Base-by-base conservation (phyloP, 2,113 vertebrate genomes). In the Catharus fuscescens region DNA sequence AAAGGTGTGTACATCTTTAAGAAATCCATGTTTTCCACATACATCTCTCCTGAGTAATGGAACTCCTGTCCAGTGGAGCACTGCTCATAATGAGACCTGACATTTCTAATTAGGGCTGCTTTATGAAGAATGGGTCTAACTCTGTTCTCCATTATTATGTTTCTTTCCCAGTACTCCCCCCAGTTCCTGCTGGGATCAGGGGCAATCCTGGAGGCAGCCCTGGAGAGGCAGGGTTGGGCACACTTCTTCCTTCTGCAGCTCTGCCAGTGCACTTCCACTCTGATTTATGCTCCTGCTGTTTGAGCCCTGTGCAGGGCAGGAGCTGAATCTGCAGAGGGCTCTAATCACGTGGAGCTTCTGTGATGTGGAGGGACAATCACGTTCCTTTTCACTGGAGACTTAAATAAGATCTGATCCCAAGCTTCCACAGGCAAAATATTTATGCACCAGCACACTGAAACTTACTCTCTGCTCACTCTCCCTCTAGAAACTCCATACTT, bases 251-350 rank as follows among this genome's bases (percentile, higher is more conserved):
- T 13, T 6, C 31, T 57, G 40, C 50, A 90, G 52, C 80, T 66
- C 24, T 87, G 81, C 74, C 76, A 60, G 44, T 9, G 32, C 48
- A 28, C 42, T 94, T 95, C 92, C 78, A 3, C 48, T 77, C 42
- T 0, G 0, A 79, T 71, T 92, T 78, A 40, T 4, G 10, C 72
- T 80, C 90, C 92, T 71, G 93, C 95, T 94, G 94, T 84, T 90
- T 96, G 95, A 96, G 88, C 65, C 92, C 72, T 78, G 40, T n/a
- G 82, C 80, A 57, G 82, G 26, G 76, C 73, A 71, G 78, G 69
- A 94, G n/a, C 72, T 74, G 88, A 90, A 48, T 93, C 93, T 97
- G 81, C 86, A 71, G 91, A 93, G 91, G 71, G 25, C 64, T 88
- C 74, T 67, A 59, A 92, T 89, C 92, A 92, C 25, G 9, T 0